Evolutionary conservation across 1,140 invertebrate species (phyloP).

Genomic region (Euwallacea similis): DNA sequence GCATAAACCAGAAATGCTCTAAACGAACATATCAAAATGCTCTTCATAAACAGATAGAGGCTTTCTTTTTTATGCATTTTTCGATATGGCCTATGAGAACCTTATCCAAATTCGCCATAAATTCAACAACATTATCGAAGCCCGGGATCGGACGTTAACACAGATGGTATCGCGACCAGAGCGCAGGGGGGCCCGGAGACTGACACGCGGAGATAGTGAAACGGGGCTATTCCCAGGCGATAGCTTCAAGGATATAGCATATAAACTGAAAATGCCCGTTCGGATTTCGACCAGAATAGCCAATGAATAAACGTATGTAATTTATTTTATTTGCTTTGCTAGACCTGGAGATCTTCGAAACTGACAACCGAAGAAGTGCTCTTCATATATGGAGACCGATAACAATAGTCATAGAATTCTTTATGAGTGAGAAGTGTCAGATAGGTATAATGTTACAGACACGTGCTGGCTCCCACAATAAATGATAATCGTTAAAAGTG

Average conservation of each 20-base stretch:
- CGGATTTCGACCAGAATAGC: background rate
- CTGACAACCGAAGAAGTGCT: too few relatives aligned
- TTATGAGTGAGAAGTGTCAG: background rate
- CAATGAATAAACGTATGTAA: too few relatives aligned
- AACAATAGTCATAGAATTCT: too few relatives aligned
- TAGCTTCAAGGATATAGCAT: conserved; percentile 2
- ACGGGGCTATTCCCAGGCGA: conserved; percentile 7
- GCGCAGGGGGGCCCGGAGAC: conserved; percentile 11
- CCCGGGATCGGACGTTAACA: conserved; percentile 44
- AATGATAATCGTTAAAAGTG: conserved; percentile 14
- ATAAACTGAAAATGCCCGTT: conserved; percentile 4
- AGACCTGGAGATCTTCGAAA: too few relatives aligned
- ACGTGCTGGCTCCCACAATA: conserved; percentile 29
- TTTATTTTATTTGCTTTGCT: too few relatives aligned
- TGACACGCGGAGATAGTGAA: conserved; percentile 13
- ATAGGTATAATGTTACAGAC: conserved; percentile 17
- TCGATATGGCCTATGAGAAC: background rate
- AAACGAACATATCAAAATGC: too few relatives aligned
- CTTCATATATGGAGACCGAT: too few relatives aligned
- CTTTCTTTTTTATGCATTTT: too few relatives aligned
- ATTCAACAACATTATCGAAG: conserved; percentile 43
- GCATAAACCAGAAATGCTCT: too few relatives aligned
- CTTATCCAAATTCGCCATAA: conserved; percentile 32
- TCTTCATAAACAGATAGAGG: too few relatives aligned
- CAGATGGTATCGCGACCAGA: conserved; percentile 42